Percentiles rank a stretch among this genome's conserved stretches.
Evolutionary conservation across 2,797 vertebrate genomes (phyloP).

Genomic region (Lophotriccus pileatus): DNA sequence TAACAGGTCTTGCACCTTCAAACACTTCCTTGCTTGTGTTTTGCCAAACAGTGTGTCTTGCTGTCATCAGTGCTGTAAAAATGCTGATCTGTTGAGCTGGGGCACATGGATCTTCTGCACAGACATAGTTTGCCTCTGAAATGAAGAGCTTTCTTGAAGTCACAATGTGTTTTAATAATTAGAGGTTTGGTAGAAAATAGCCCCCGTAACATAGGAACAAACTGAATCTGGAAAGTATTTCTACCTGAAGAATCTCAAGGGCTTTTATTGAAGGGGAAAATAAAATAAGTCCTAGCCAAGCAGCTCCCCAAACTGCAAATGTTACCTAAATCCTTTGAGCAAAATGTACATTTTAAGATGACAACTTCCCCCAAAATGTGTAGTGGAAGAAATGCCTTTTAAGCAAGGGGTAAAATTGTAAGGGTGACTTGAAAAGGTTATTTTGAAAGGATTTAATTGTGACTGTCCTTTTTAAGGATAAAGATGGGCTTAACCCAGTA

Average conservation of each 20-base stretch:
- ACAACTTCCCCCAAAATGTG: background rate
- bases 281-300: background rate
- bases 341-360: background rate
- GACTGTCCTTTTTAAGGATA: background rate
- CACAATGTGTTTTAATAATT: background rate
- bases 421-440: background rate
- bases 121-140: background rate
- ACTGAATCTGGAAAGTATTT: background rate
- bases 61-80: background rate
- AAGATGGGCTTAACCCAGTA: background rate
- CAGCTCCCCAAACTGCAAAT: background rate
- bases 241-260: background rate
- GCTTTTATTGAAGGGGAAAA: background rate
- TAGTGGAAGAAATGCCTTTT: background rate
- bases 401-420: background rate
- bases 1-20: background rate
- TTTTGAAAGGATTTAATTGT: background rate
- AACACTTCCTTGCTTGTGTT: background rate
- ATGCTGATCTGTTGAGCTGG: background rate
- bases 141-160: background rate
- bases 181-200: background rate
- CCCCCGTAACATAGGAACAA: background rate
- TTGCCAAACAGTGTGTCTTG: background rate
- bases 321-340: background rate
- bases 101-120: background rate